Conservation (phyloP, 2,113 vertebrate genomes). For the Neolamprologus kungweensis region DNA sequence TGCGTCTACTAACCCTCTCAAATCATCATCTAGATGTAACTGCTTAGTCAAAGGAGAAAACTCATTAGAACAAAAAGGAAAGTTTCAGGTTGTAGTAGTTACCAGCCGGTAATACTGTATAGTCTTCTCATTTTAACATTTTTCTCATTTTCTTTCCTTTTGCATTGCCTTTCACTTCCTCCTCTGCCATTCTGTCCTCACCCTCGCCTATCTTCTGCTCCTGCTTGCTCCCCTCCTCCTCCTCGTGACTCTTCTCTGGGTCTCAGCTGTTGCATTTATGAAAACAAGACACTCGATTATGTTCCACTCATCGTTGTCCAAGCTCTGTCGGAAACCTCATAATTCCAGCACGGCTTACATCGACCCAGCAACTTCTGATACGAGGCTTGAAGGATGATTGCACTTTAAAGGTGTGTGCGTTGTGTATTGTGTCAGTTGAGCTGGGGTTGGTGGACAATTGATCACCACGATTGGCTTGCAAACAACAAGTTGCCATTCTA, state of each 20-base stretch:
- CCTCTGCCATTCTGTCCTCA: background rate
- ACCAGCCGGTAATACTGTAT: background rate
- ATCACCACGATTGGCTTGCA: slow-evolving; percentile 45
- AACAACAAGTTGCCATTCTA: slow-evolving; percentile 30
- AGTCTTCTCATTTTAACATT: background rate
- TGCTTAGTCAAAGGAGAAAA: background rate
- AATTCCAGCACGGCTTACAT: slow-evolving; percentile 20
- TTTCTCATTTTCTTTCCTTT: background rate
- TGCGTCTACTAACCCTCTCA: background rate
- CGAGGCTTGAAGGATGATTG: slow-evolving; percentile 39
- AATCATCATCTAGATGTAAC: background rate
- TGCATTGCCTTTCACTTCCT: background rate
- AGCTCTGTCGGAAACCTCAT: slow-evolving; percentile 36
- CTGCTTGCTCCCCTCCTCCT: background rate
- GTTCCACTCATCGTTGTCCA: slow-evolving; percentile 13
- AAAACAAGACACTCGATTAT: slow-evolving; percentile 66
- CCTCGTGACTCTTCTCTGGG: background rate
- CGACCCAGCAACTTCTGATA: slow-evolving; percentile 50
- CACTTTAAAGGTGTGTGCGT: slow-evolving; percentile 17
- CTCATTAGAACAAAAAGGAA: background rate
- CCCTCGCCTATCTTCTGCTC: background rate
- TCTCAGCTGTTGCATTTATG: slow-evolving; percentile 63
- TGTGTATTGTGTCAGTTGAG: background rate
- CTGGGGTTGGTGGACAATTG: slow-evolving; percentile 35
- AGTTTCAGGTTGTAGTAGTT: background rate